A percentile compares a stretch with the other conserved stretches of the same genome.
These are phyloP conservation scores for Eupristina koningsbergeri DNA, from an alignment of 1,140 invertebrate species.

Conservation along the genomic window DNA sequence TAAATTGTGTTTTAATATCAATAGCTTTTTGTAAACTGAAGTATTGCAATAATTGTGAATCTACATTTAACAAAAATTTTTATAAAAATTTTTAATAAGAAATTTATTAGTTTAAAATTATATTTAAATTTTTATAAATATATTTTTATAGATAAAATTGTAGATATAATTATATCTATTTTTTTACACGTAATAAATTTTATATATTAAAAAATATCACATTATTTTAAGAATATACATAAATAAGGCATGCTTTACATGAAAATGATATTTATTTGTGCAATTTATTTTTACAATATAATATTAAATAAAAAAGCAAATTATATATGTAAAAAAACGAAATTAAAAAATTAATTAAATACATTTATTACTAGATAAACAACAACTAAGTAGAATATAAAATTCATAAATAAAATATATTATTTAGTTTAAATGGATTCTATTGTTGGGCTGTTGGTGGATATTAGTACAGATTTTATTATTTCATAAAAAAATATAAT, in stretches of 20 bases:
- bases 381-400: background rate
- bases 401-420: background rate
- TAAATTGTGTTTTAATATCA: no score
- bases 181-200: no score
- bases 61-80: no score
- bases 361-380: slow-evolving; percentile 10
- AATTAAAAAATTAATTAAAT: slow-evolving; percentile 47
- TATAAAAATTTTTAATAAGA: no score
- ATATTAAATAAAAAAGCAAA: slow-evolving; percentile 55
- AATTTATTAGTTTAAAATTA: no score
- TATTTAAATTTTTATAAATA: no score
- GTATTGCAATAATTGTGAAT: no score
- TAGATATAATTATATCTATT: no score
- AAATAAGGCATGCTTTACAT: background rate
- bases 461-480: slow-evolving; percentile 15
- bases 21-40: no score
- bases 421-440: background rate
- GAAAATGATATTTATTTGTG: slow-evolving; percentile 64
- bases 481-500: slow-evolving; percentile 20
- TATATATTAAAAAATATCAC: background rate
- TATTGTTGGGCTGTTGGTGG: slow-evolving; percentile 10
- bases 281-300: slow-evolving; percentile 55
- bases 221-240: background rate
- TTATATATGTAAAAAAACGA: slow-evolving; percentile 55
- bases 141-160: no score